Base-by-base conservation (phyloP, 2,113 vertebrate genomes). In the Myotis yumanensis region DNA sequence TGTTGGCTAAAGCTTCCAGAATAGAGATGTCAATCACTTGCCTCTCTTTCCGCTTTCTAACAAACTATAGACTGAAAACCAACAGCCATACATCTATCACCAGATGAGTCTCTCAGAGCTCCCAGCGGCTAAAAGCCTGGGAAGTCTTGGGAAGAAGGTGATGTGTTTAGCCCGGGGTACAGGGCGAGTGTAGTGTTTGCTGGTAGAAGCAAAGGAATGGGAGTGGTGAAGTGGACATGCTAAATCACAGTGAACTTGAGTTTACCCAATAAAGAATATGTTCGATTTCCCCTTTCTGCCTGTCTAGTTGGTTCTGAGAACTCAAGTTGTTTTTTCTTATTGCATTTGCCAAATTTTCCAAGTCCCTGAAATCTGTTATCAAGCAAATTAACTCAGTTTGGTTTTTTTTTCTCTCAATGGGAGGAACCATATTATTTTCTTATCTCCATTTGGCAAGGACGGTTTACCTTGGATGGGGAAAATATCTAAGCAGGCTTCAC, bases 211-310 rank as follows among this genome's bases (percentile, higher is more conserved):
- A 3, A 22, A 11, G 73, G 43, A 51, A 17, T 17, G 76, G 86
- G n/a, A 84, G n/a, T 57, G 77, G 22, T 17, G 35, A 43, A 11
- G 37, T 12, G 37, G 93, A 91, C 79, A 20, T 12, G 85, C 66
- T 86, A 87, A 97, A 81, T 95, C 91, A 86, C 96, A 92, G 77
- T 75, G 77, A 96, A 91, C 92, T 96, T 96, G 95, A 89, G 91
- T 92, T 96, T 96, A 93, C 91, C 73, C 43, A 62, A 92, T 93
- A 94, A 96, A 97, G 92, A 97, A 92, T 96, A 96, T 92, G 37
- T 89, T 96, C 96, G 93, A 86, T 97, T 98, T 97, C 93, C 96
- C 90, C 91, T 97, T 98, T 96, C 96, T 98, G 96, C 96, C 92
- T 98, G 92, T 89, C 90, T 97, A 3, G 51, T 4, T 96, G 81